phyloP scores from a whole-genome alignment of 2,113 vertebrate species.

The Bettongia penicillata region DNA sequence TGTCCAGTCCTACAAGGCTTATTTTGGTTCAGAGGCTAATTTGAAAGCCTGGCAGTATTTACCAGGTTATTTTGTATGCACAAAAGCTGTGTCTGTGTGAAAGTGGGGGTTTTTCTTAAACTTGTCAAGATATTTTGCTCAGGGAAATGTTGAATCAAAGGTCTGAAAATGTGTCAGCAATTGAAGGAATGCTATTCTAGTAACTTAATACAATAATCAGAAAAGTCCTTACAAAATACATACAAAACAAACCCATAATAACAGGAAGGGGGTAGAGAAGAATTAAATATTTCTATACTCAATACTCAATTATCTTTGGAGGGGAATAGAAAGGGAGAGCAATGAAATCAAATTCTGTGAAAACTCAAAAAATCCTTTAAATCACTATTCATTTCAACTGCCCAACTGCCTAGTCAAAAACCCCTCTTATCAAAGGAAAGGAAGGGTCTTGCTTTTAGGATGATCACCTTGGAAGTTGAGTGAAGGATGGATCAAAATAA shows the following conservation, averaged over 20 bases:
- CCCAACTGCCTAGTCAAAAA: not conserved
- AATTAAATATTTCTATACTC: constrained; percentile 1
- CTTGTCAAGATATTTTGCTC: constrained; percentile 42
- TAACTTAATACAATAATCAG: not conserved
- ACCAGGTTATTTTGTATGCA: constrained; percentile 1
- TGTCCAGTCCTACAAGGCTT: not conserved
- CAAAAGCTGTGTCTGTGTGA: constrained; percentile 1
- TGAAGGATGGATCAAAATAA: not conserved
- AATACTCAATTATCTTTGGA: not conserved
- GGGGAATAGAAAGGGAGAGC: not conserved
- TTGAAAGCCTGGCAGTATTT: not conserved
- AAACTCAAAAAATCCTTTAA: not conserved
- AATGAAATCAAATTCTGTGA: not conserved
- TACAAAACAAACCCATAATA: not conserved
- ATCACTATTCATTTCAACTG: not conserved
- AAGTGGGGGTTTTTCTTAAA: constrained; percentile 3
- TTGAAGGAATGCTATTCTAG: not conserved
- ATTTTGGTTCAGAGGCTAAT: not conserved
- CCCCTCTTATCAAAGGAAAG: constrained; percentile 22
- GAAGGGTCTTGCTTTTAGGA: constrained; percentile 53
- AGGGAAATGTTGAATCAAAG: constrained; percentile 20
- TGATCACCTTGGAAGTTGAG: constrained; percentile 5
- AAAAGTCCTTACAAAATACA: not conserved
- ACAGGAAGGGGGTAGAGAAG: not conserved
- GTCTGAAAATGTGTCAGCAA: constrained; percentile 12